Percentiles rank a stretch among this genome's conserved stretches.
Conservation (phyloP, 2,888 invertebrate species). For the Noctua janthe region DNA sequence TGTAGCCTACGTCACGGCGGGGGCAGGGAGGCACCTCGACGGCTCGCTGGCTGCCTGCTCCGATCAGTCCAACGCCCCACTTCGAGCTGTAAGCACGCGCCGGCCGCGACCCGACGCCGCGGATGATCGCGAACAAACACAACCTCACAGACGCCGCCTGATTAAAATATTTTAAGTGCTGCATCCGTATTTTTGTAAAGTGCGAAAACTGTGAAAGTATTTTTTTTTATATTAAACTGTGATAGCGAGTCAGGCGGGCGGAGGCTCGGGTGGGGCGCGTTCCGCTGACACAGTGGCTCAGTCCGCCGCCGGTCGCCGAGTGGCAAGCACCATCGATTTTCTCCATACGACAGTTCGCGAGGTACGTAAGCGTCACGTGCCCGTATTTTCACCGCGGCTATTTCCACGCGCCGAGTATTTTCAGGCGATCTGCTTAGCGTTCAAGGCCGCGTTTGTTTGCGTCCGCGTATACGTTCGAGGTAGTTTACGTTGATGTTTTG, state of each 20-base stretch:
- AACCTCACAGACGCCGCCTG: slow-evolving; percentile 80
- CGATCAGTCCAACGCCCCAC: slow-evolving; percentile 86
- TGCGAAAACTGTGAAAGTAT: slow-evolving; percentile 82
- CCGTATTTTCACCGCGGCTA: slow-evolving; percentile 88
- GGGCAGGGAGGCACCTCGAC: slow-evolving; percentile 80
- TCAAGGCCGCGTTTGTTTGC: slow-evolving; percentile 89
- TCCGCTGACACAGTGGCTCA: slow-evolving; percentile 91
- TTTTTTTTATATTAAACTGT: slow-evolving; percentile 83
- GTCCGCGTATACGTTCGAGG: slow-evolving; percentile 79
- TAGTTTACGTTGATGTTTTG: slow-evolving; percentile 78
- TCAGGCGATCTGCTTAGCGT: slow-evolving; percentile 88
- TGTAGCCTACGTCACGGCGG: slow-evolving; percentile 85
- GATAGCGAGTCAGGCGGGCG: slow-evolving; percentile 84
- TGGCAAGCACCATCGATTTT: slow-evolving; percentile 90
- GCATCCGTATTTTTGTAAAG: slow-evolving; percentile 79
- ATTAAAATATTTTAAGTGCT: slow-evolving; percentile 79
- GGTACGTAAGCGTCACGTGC: slow-evolving; percentile 89
- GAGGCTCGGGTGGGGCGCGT: slow-evolving; percentile 88
- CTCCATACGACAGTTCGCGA: slow-evolving; percentile 86
- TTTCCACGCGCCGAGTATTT: slow-evolving; percentile 88
- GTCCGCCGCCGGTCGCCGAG: slow-evolving; percentile 89
- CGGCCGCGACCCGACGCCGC: slow-evolving; percentile 77
- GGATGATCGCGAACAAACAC: slow-evolving; percentile 79
- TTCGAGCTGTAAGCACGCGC: slow-evolving; percentile 82
- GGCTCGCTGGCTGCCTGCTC: slow-evolving; percentile 76